Percentiles rank a stretch among this genome's conserved stretches.
Evolutionary conservation across 2,113 vertebrate species (phyloP).

Genomic region (Erythrocebus patas): DNA sequence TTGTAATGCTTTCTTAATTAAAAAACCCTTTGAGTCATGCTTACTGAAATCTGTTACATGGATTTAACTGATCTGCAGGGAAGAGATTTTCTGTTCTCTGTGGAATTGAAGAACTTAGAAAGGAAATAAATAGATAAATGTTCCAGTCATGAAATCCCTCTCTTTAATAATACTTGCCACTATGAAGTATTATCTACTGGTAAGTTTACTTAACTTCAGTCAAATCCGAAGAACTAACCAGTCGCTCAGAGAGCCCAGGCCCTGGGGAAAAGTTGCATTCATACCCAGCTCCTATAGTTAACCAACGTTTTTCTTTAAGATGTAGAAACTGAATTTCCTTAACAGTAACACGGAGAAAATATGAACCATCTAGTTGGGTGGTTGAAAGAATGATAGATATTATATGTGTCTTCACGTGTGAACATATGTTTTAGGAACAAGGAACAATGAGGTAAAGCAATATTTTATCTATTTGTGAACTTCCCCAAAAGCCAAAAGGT

Average conservation of each 20-base stretch:
- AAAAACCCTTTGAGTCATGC: slow-evolving; percentile 15
- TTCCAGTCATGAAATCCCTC: not conserved
- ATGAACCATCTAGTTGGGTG: not conserved
- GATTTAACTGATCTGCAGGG: not conserved
- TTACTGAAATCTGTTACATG: not conserved
- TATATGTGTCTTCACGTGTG: not conserved
- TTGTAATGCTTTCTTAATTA: slow-evolving; percentile 13
- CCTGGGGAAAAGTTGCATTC: not conserved
- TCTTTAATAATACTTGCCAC: not conserved
- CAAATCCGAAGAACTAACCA: not conserved
- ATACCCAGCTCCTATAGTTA: not conserved
- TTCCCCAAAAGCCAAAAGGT: not conserved
- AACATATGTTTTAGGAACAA: not conserved
- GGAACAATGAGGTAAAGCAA: not conserved
- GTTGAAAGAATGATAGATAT: too few species aligned
- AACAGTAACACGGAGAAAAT: not conserved
- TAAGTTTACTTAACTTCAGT: not conserved
- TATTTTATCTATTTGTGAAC: not conserved
- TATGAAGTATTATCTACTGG: not conserved
- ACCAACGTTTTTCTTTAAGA: not conserved
- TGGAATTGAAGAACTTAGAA: slow-evolving; percentile 6
- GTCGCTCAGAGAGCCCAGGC: not conserved
- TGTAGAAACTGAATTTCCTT: not conserved
- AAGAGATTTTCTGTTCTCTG: slow-evolving; percentile 32
- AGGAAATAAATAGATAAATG: slow-evolving; percentile 40